A percentile compares a stretch with the other conserved stretches of the same genome.
These are phyloP conservation scores for Polietes domitor DNA, from an alignment of 2,888 invertebrate genomes.

Conservation along the genomic window DNA sequence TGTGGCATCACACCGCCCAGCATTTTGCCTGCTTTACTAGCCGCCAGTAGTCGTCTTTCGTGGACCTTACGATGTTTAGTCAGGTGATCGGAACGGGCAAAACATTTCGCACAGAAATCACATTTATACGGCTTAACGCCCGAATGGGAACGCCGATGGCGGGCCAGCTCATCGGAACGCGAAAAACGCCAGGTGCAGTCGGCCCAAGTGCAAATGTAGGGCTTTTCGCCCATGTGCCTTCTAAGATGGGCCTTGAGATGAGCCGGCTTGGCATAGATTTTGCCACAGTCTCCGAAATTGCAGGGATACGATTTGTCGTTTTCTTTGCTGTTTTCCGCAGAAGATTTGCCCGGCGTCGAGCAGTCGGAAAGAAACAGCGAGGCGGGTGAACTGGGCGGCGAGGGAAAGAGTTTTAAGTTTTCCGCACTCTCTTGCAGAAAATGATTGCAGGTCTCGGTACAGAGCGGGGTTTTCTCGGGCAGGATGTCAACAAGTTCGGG, in stretches of 20 bases:
- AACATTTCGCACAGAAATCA: constrained; percentile 91
- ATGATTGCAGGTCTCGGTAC: constrained; percentile 82
- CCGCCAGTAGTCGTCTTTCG: constrained; percentile 83
- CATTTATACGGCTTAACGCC: constrained; percentile 97
- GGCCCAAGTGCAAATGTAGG: constrained; percentile 87
- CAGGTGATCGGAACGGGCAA: constrained; percentile 96
- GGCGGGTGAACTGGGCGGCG: not conserved
- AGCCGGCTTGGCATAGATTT: constrained; percentile 94
- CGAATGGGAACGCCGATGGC: constrained; percentile 96
- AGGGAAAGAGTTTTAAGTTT: constrained; percentile 73
- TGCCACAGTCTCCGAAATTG: constrained; percentile 87
- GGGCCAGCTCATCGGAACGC: constrained; percentile 94
- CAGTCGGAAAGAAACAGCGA: not conserved
- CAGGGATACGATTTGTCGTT: constrained; percentile 84
- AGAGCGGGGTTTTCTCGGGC: constrained; percentile 83
- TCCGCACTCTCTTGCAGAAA: constrained; percentile 81
- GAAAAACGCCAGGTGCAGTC: constrained; percentile 97
- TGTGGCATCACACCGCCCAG: constrained; percentile 73
- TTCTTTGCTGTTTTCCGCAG: not conserved
- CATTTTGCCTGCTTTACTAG: constrained; percentile 74
- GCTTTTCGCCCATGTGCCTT: constrained; percentile 90
- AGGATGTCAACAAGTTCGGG: constrained; percentile 78
- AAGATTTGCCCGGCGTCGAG: constrained; percentile 7
- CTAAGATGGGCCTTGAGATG: constrained; percentile 94
- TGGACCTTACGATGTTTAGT: constrained; percentile 95